Base-by-base conservation (phyloP, 2,113 vertebrate species). In the Triplophysa tibetana region DNA sequence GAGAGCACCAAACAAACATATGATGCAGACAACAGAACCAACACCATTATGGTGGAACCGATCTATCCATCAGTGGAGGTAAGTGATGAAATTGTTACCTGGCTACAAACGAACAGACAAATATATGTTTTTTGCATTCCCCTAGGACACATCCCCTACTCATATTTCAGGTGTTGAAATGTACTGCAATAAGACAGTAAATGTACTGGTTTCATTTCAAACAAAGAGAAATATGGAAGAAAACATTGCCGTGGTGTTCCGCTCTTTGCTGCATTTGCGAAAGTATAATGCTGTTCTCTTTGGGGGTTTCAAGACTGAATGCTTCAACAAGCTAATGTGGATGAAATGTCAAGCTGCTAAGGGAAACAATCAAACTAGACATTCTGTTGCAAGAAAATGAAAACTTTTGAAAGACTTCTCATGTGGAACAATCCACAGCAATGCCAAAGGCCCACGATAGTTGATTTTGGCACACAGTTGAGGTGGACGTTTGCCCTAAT, bases 401-500 rank as follows among this genome's bases (percentile, higher is more conserved):
- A 67, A 73, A 70, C 61, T 54, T 48, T 17, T 60, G 19, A 54
- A 81, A 74, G 70, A 72, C 26, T 78, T 82, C 72, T 69, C 17
- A 75, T 68, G 60, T 79, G 54, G 70, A 72, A 43, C 61, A 67
- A 76, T 43, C 23, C 72, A 70, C 21, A 26, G 61, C 5, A 72
- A 54, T 54, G 66, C 50, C 80, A 79, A 62, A n/a, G 63, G 43
- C 58, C 65, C 65, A 61, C 26, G 65, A 23, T 78, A 68, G 73
- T 78, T 81, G 88, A 79, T 75, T 86, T 80, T 89, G 76, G 85
- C 88, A 88, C 89, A 81, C 70, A 86, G 78, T 50, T 82, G 67
- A 86, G 88, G 88, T 85, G 88, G 84, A 83, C 75, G 86, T 92
- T 91, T 90, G 87, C 86, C 68, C 77, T 77, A 85, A 82, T 84